A percentile compares a stretch with the other conserved stretches of the same genome.
Evolutionary conservation across 2,113 vertebrate genomes (phyloP).

Genomic region (Limnothrissa miodon): DNA sequence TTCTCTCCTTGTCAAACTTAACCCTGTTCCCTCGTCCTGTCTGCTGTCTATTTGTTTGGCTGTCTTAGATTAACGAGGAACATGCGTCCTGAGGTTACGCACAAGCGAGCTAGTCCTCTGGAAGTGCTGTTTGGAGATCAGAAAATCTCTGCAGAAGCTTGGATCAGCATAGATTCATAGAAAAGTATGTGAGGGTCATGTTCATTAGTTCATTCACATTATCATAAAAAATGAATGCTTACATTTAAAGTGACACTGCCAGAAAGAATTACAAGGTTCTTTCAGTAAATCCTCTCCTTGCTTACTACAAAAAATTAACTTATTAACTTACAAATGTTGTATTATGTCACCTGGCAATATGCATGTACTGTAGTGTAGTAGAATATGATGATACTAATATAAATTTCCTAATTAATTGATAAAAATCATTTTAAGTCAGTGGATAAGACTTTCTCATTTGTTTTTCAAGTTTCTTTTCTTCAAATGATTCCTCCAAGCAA

Average conservation of each 20-base stretch:
- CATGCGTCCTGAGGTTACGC: slow-evolving; percentile 38
- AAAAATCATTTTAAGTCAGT: neutral
- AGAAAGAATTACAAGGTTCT: neutral
- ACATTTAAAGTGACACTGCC: slow-evolving; percentile 15
- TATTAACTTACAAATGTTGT: neutral
- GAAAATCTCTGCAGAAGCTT: neutral
- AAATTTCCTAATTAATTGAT: neutral
- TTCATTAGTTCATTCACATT: slow-evolving; percentile 2
- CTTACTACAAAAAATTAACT: neutral
- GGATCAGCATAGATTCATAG: neutral
- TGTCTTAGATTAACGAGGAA: slow-evolving; percentile 34
- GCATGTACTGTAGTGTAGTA: neutral
- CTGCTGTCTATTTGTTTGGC: neutral
- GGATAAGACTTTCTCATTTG: slow-evolving; percentile 9
- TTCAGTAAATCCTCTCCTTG: neutral
- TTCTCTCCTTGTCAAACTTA: slow-evolving; percentile 32
- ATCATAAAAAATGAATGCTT: neutral
- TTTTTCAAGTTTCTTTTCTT: slow-evolving; percentile 1
- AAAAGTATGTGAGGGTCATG: neutral
- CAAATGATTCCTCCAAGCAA: neutral
- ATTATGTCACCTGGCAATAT: slow-evolving; percentile 3
- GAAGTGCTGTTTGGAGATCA: neutral
- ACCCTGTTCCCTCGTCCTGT: neutral
- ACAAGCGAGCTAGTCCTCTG: neutral
- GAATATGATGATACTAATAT: slow-evolving; percentile 19